Base-by-base conservation (phyloP, 2,888 invertebrate species). In the Eurois occulta region DNA sequence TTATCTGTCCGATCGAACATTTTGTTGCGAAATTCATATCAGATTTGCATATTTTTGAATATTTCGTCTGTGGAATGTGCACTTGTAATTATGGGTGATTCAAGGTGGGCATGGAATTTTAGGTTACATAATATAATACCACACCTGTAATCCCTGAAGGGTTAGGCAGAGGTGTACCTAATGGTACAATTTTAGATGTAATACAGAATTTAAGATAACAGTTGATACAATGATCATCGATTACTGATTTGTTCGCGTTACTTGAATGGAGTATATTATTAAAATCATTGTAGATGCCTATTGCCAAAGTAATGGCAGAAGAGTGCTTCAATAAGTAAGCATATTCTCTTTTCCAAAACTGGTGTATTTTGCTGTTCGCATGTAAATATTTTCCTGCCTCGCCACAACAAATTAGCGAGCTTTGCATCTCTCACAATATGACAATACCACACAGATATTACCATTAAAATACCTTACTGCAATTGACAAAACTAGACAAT, bases 1-100 rank as follows among this genome's bases (percentile, higher is more conserved):
- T 87, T 87, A 86, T 84, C 75, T 78, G 67, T 77, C 60, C 73
- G 76, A 86, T 84, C 76, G 74, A 86, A 73, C 65, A 60, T 62
- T 80, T 38, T 65, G 71, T 87, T 88, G 75, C 82, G 73, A 84
- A 75, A 80, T 78, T 75, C 38, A 67, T 74, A 74, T 62, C 65
- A 81, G 67, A 72, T 75, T 68, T 80, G 74, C 65, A 77, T 69
- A 38, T 75, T 84, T 70, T 75, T 66, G 72, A 55, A 52, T 65
- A 65, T 60, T 43, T 18, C 43, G 58, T 32, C 13, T 18, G 8
- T 24, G 52, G 64, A 65, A 69, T 72, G 18, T 67, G 67, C 6
- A 10, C 18, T 62, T 41, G 48, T 68, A 32, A 66, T 43, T 60
- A 55, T 48, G 10, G n/a, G 18, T 6, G 28, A 24, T 77, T 70